Evolutionary conservation across 1,140 invertebrate species (phyloP), one percentile per base, ranked within the genome.

Genomic region (Trichomalopsis sarcophagae): DNA sequence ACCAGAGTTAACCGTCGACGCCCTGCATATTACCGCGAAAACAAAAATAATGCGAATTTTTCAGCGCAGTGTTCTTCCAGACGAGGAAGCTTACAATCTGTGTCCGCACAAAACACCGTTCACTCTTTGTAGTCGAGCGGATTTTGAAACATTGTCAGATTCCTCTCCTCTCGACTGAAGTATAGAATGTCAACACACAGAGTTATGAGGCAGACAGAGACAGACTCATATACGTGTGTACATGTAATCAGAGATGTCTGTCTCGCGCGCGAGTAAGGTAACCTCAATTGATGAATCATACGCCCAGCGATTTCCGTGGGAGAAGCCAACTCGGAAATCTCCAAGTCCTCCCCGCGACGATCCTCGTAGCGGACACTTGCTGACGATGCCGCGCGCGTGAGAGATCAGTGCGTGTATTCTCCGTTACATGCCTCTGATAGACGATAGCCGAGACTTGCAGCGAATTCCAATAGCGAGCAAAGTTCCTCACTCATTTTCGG

Each of bases 201-300:
- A 62, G 55, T 44, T 44, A n/a, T 7, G 4, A 62, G 21, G 21
- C 17, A 62, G 17, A 55, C 17, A 62, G 83, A 71, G 68, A 33
- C 68, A n/a, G 17, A 62, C 21, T 6, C 55, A n/a, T n/a, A n/a
- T n/a, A n/a, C 17, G 68, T 30, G 68, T 14, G n/a, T 23, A 33
- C 21, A 62, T 62, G 73, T 21, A 84, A 79, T 84, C 66, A 27
- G 27, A 27, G 27, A 27, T 21, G 21, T 62, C 55, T 21, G 21
- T 62, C 50, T 14, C 55, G 55, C 55, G 55, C 55, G 27, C 83
- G 36, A 55, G 44, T n/a, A 80, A 84, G 77, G 83, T 84, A 84
- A 84, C 83, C 83, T 84, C 83, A 80, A 84, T 84, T 75, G 83
- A 84, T 84, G 83, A 84, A 62, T 84, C 83, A 84, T 84, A 80